Conservation (phyloP, 2,113 vertebrate species). For the Trogon surrucura region DNA sequence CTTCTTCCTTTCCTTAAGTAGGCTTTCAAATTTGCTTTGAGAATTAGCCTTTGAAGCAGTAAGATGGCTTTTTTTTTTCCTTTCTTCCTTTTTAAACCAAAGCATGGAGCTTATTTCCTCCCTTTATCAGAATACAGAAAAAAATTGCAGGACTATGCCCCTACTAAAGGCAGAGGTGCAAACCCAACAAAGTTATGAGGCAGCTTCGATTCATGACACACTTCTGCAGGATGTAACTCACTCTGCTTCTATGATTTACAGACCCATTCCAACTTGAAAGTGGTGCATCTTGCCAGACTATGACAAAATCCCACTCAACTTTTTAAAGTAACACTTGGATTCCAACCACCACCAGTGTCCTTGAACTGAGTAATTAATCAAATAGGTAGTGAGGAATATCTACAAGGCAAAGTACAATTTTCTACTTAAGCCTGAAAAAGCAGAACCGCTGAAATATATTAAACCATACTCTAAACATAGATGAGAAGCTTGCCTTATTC, state of each 20-base stretch:
- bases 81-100: background rate
- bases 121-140: background rate
- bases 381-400: background rate
- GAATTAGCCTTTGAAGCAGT: background rate
- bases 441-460: background rate
- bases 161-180: background rate
- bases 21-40: background rate
- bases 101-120: background rate
- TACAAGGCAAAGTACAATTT: background rate
- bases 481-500: background rate
- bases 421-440: background rate
- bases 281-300: background rate
- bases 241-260: background rate
- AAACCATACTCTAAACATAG: background rate
- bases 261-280: background rate
- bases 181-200: background rate
- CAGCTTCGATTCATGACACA: background rate
- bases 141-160: background rate
- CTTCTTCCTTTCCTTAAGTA: background rate
- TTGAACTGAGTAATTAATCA: background rate
- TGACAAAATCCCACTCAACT: background rate
- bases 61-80: background rate
- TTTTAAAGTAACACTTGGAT: background rate
- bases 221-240: background rate
- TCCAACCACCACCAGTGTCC: background rate